A percentile compares a stretch with the other conserved stretches of the same genome.
Conservation (phyloP, 1,140 invertebrate species). For the Harpegnathos saltator region DNA sequence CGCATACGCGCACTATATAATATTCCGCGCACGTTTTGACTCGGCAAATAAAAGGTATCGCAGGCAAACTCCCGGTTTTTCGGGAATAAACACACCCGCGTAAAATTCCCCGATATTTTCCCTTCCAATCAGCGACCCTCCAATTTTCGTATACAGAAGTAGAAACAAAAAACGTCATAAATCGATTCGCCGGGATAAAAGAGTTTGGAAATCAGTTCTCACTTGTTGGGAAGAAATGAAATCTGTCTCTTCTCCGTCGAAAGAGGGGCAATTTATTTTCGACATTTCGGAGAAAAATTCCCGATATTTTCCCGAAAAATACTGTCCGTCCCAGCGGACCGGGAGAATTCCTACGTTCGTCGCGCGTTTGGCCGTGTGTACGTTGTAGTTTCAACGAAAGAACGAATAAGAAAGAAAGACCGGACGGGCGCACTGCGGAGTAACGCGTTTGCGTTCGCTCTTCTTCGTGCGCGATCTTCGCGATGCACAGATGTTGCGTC, state of each 20-base stretch:
- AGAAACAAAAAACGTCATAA: conserved; percentile 3
- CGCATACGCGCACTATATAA: neutral
- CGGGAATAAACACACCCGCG: conserved; percentile 2
- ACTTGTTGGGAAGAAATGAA: conserved; percentile 47
- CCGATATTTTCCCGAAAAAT: conserved; percentile 51
- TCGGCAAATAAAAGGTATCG: neutral
- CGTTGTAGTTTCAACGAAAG: too few species aligned
- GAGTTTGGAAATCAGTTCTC: conserved; percentile 51
- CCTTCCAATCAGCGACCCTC: neutral
- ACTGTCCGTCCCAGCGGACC: conserved; percentile 36
- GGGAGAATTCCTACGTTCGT: conserved; percentile 33
- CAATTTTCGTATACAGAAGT: conserved; percentile 30
- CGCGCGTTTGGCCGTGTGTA: neutral
- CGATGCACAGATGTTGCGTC: conserved; percentile 53
- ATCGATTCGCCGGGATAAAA: conserved; percentile 44
- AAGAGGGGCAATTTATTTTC: conserved; percentile 28
- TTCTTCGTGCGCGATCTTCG: conserved; percentile 6
- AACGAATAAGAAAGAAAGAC: too few species aligned
- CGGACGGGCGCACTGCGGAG: too few species aligned
- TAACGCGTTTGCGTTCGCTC: neutral
- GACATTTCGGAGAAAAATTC: conserved; percentile 2
- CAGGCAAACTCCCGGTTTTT: neutral
- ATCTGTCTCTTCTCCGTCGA: conserved; percentile 25
- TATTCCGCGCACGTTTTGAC: conserved; percentile 13
- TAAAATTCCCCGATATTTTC: conserved; percentile 31